Evolutionary conservation across 2,888 invertebrate genomes (phyloP).

Genomic region (Harpalus rubripes): DNA sequence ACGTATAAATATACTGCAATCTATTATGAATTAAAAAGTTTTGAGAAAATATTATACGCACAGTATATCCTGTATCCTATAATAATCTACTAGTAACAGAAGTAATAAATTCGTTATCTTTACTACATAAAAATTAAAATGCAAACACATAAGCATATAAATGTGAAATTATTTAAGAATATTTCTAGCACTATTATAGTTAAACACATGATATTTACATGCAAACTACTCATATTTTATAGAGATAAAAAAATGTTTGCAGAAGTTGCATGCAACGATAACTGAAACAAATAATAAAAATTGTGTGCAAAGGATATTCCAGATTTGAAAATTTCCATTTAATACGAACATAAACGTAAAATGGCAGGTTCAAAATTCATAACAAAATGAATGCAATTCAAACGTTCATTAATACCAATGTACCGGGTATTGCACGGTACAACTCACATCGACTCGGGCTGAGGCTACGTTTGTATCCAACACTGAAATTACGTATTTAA

Average conservation of each 20-base stretch:
- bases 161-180: constrained; percentile 42
- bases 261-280: constrained; percentile 26
- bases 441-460: constrained; percentile 27
- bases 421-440: constrained; percentile 50
- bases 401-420: constrained; percentile 40
- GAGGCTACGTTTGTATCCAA: constrained; percentile 47
- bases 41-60: too few relatives aligned
- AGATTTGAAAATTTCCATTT: constrained; percentile 14
- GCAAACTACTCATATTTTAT: constrained; percentile 43
- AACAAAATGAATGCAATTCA: constrained; percentile 33
- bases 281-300: constrained; percentile 21
- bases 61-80: not conserved
- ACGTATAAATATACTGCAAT: too few relatives aligned
- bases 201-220: constrained; percentile 20
- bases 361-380: constrained; percentile 37
- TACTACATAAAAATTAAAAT: constrained; percentile 40
- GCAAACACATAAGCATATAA: constrained; percentile 47
- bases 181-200: constrained; percentile 23
- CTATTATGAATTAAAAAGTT: too few relatives aligned
- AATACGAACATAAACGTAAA: constrained; percentile 17
- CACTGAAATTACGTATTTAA: constrained; percentile 66
- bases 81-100: not conserved
- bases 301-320: not conserved
- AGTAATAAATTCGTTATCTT: constrained; percentile 52
- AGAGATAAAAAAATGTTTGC: constrained; percentile 19